Conservation (phyloP, 1,140 invertebrate genomes). For the Nephila pilipes region DNA sequence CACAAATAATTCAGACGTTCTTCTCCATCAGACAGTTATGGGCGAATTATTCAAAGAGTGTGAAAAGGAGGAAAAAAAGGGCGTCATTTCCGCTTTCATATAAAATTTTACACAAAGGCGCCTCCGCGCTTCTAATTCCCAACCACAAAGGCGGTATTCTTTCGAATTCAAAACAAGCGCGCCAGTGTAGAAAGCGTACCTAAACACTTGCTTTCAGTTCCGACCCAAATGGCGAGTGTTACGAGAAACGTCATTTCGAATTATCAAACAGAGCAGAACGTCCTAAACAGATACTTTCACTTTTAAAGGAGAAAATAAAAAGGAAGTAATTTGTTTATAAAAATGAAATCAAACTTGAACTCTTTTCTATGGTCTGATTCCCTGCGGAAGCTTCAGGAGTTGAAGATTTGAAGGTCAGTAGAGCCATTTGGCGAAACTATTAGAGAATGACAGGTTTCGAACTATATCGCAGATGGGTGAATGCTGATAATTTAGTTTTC, state of each 20-base stretch:
- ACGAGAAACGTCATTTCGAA: constrained; percentile 10
- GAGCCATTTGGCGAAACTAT: constrained; percentile 23
- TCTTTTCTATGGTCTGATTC: constrained; percentile 68
- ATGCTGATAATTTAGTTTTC: background rate
- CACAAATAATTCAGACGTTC: background rate
- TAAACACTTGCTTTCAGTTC: constrained; percentile 2
- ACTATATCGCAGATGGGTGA: constrained; percentile 35
- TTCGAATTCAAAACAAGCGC: constrained; percentile 3
- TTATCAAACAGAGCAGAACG: constrained; percentile 39
- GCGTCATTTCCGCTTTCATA: constrained; percentile 11
- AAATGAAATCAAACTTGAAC: constrained; percentile 72
- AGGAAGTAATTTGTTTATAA: constrained; percentile 27
- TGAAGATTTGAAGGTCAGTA: constrained; percentile 50
- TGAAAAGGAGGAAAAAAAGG: background rate
- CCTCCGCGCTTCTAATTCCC: background rate
- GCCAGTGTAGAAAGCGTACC: background rate
- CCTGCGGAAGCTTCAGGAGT: constrained; percentile 43
- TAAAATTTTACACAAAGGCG: background rate
- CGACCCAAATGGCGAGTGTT: constrained; percentile 13
- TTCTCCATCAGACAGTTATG: background rate
- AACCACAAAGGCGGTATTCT: background rate
- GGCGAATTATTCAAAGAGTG: background rate
- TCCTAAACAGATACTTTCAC: constrained; percentile 13
- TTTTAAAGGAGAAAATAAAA: constrained; percentile 13
- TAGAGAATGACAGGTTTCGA: constrained; percentile 10